Conservation (phyloP, 2,888 invertebrate genomes). For the Metallyticus violacea region DNA sequence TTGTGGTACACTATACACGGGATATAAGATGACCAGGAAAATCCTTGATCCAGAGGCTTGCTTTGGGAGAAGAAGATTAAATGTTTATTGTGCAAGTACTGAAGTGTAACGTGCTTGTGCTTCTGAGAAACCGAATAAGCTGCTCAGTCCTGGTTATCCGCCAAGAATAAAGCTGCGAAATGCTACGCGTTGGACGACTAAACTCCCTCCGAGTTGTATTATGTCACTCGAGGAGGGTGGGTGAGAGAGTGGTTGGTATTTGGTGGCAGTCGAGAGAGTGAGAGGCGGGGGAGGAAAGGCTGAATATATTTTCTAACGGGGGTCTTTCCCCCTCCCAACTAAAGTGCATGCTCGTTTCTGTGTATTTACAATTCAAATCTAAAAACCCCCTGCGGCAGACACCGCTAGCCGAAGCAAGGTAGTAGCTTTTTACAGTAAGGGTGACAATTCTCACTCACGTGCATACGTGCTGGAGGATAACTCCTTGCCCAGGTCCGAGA, state of each 20-base stretch:
- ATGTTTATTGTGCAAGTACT: too few relatives aligned
- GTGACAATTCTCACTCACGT: background rate
- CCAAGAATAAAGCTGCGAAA: background rate
- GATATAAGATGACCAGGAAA: too few relatives aligned
- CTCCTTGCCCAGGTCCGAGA: background rate
- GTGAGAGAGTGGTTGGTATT: background rate
- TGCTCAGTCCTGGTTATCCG: background rate
- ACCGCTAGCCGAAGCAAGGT: background rate
- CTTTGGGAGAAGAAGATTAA: too few relatives aligned
- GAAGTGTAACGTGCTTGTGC: too few relatives aligned
- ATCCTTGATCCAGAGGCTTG: too few relatives aligned
- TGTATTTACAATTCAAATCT: conserved; percentile 19
- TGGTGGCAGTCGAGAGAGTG: too few relatives aligned
- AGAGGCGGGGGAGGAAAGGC: background rate
- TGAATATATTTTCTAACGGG: background rate
- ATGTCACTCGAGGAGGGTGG: background rate
- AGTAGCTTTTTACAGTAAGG: too few relatives aligned
- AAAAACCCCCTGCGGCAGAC: conserved; percentile 1
- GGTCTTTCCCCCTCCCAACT: background rate
- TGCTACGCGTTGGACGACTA: background rate
- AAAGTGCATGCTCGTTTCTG: conserved; percentile 14
- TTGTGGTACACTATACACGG: too few relatives aligned
- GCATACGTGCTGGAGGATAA: background rate
- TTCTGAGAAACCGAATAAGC: background rate
- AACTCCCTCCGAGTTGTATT: background rate